These are phyloP conservation scores for Colossoma macropomum DNA, from an alignment of 2,113 vertebrate genomes.

Conservation along the genomic window DNA sequence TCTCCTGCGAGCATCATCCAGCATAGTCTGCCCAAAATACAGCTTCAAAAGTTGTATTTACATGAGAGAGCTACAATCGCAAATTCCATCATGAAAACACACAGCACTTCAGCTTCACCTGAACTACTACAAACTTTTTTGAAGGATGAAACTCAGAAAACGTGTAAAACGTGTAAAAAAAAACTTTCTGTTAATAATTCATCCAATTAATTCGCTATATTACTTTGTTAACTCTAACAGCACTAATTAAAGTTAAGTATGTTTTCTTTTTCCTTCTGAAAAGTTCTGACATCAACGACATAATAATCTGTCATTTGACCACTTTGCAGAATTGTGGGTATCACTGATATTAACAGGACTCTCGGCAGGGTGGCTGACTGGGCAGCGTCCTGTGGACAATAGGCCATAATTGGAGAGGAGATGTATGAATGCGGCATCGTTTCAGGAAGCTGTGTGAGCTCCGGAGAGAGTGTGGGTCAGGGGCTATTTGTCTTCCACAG, in stretches of 20 bases:
- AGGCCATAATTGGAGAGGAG: background rate
- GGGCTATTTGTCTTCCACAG: slow-evolving; percentile 1
- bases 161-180: too few species aligned
- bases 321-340: background rate
- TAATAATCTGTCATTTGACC: slow-evolving; percentile 13
- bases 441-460: background rate
- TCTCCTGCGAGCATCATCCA: too few species aligned
- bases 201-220: too few species aligned
- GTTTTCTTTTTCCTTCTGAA: background rate
- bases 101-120: too few species aligned
- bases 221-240: too few species aligned
- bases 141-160: too few species aligned
- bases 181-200: too few species aligned
- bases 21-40: too few species aligned
- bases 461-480: background rate
- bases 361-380: background rate
- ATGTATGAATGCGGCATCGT: slow-evolving; percentile 3
- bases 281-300: background rate
- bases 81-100: too few species aligned
- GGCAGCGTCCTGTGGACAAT: slow-evolving; percentile 2
- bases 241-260: background rate
- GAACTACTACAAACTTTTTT: too few species aligned
- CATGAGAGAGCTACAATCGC: too few species aligned
- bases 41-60: too few species aligned
- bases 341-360: slow-evolving; percentile 4